These are phyloP conservation scores for Teleogryllus oceanicus DNA, from an alignment of 2,888 invertebrate species.

Conservation along the genomic window DNA sequence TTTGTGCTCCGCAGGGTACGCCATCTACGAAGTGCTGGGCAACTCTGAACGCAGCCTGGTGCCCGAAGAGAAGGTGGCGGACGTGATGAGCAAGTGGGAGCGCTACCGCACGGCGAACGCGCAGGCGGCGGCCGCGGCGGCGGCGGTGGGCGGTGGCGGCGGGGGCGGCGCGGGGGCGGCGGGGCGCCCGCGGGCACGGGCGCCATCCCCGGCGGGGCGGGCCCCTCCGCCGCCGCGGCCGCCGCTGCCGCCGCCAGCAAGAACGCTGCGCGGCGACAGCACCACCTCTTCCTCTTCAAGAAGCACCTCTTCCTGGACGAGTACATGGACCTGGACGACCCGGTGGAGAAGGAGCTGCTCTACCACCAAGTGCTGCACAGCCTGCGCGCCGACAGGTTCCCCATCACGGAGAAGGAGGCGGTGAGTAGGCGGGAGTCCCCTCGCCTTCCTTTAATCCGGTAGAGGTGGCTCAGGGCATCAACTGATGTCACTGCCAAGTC, in stretches of 20 bases:
- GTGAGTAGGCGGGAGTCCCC: slow-evolving; percentile 55
- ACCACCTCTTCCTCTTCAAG: slow-evolving; percentile 69
- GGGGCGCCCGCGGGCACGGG: slow-evolving; percentile 37
- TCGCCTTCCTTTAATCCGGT: too few relatives aligned
- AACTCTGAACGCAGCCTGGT: slow-evolving; percentile 80
- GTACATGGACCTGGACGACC: slow-evolving; percentile 73
- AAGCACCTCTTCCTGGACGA: slow-evolving; percentile 80
- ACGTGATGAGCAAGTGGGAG: slow-evolving; percentile 95
- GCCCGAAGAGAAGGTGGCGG: slow-evolving; percentile 84
- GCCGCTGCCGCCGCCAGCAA: slow-evolving; percentile 48
- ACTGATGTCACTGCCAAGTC: too few relatives aligned
- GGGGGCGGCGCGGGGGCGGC: background rate
- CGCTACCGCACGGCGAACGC: slow-evolving; percentile 72
- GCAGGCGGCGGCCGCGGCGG: slow-evolving; percentile 44
- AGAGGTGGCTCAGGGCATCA: too few relatives aligned
- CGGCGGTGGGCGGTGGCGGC: slow-evolving; percentile 44
- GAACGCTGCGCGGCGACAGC: slow-evolving; percentile 55
- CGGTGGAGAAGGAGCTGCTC: slow-evolving; percentile 88
- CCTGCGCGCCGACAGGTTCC: slow-evolving; percentile 84
- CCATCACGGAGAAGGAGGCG: slow-evolving; percentile 90
- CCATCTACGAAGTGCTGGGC: slow-evolving; percentile 87
- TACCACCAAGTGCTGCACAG: slow-evolving; percentile 92
- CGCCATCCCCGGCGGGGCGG: slow-evolving; percentile 41
- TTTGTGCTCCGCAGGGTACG: slow-evolving; percentile 66
- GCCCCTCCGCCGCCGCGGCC: slow-evolving; percentile 55